phyloP scores from a whole-genome alignment of 2,797 vertebrate genomes.

The Choloepus didactylus region DNA sequence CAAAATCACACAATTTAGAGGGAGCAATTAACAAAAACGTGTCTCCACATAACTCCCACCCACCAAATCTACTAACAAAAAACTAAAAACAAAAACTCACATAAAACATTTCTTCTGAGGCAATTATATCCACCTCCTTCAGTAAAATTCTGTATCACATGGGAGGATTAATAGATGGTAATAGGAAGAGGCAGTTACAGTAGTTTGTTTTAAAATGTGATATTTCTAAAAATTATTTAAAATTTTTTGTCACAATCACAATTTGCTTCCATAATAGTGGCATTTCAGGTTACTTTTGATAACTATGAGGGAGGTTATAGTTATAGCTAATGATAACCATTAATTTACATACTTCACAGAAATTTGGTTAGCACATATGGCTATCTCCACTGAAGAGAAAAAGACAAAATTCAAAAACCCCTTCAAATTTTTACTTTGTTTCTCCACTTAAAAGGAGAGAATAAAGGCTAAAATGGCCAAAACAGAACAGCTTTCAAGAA shows the following conservation, averaged over 20 bases:
- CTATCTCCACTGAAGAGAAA: slow-evolving; percentile 65
- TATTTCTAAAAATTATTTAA: slow-evolving; percentile 31
- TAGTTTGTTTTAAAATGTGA: slow-evolving; percentile 64
- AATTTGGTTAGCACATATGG: slow-evolving; percentile 69
- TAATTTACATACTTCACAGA: slow-evolving; percentile 55
- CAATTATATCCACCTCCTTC: slow-evolving; percentile 39
- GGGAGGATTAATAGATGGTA: slow-evolving; percentile 22
- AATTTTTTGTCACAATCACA: not conserved
- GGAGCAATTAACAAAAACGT: slow-evolving; percentile 42
- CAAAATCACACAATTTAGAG: slow-evolving; percentile 49
- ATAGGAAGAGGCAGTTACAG: slow-evolving; percentile 47
- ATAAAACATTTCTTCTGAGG: slow-evolving; percentile 53
- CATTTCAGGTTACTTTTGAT: slow-evolving; percentile 62
- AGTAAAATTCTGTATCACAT: slow-evolving; percentile 24
- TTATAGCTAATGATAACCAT: slow-evolving; percentile 56
- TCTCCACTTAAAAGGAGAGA: slow-evolving; percentile 41
- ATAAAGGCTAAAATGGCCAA: slow-evolving; percentile 64
- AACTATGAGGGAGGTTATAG: not conserved
- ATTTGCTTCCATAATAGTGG: slow-evolving; percentile 49
- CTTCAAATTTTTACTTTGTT: slow-evolving; percentile 60
- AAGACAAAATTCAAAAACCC: slow-evolving; percentile 36
- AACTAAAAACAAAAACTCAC: not conserved
- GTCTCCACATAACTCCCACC: not conserved
- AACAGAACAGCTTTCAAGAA: slow-evolving; percentile 62
- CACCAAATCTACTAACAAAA: slow-evolving; percentile 46